These are phyloP conservation scores for Isotomurus palustris DNA, from an alignment of 2,888 invertebrate species.

Conservation along the genomic window DNA sequence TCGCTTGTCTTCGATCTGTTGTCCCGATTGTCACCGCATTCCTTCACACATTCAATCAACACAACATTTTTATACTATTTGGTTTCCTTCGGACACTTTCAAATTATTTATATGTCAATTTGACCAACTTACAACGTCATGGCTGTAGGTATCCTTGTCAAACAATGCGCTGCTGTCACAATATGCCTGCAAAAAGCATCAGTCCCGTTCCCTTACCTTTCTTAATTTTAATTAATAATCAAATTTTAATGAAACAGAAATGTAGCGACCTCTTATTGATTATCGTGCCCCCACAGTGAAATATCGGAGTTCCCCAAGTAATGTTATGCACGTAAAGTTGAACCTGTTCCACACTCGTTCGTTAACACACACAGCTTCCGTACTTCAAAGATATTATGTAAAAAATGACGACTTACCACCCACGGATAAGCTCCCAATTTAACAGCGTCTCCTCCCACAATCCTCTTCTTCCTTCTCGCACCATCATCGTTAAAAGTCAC, in stretches of 20 bases:
- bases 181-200: background rate
- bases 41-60: background rate
- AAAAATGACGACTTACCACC: background rate
- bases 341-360: background rate
- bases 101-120: background rate
- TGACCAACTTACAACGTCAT: conserved; percentile 14
- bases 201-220: background rate
- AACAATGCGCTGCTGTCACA: conserved; percentile 16
- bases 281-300: conserved; percentile 22
- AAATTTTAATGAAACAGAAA: too few relatives aligned
- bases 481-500: conserved; percentile 3
- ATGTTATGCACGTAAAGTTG: conserved; percentile 5
- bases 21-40: conserved; percentile 20
- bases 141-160: conserved; percentile 15
- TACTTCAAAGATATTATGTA: background rate
- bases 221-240: background rate
- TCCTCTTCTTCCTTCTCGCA: conserved; percentile 22
- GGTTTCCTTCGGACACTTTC: background rate
- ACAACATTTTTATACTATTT: too few relatives aligned
- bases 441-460: conserved; percentile 33
- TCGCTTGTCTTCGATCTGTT: conserved; percentile 12
- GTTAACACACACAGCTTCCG: background rate
- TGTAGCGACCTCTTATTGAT: conserved; percentile 9
- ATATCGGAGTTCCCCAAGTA: conserved; percentile 1
- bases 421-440: conserved; percentile 29